Evolutionary conservation across 2,113 vertebrate genomes (phyloP), one percentile per base, ranked within the genome.

Genomic region (Cygnus atratus): DNA sequence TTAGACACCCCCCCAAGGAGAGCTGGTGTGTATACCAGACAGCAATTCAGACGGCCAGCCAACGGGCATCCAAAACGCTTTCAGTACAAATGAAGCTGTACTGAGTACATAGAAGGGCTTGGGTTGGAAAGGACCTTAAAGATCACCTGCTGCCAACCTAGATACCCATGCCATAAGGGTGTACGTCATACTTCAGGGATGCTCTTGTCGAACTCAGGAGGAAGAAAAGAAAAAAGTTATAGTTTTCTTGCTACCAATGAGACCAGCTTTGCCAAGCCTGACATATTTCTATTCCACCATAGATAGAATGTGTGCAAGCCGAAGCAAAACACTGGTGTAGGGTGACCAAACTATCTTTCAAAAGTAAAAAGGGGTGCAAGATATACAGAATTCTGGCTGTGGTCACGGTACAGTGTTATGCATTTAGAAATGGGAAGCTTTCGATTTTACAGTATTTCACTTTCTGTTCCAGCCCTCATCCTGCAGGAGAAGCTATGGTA

Each of bases 401-500:
- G 24, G 41, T 26, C 6, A 1, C 87, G 71, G 24, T 21, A 62
- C 29, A 63, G 29, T 44, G 89, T 63, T 62, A 67, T 2, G 5
- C 24, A 74, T 17, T 41, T 2, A 81, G 37, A 55, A 87, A 91
- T 1, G 5, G 5, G 57, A 80, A 80, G 21, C 16, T 21, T 71
- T 39, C 52, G 13, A 13, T 76, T 80, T 61, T 35, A 74, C 15
- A 67, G 50, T 41, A 62, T 58, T 93, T 63, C 37, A 41, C 18
- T 78, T 67, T 58, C 44, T 59, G 52, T 66, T 90, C 50, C 67
- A 87, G 54, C 21, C 22, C 25, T 74, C 13, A 57, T 39, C 33
- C 44, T 73, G 33, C 59, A 87, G 41, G 50, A 15, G 37, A 96
- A 84, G 88, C 85, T 93, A 74, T 48, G 31, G 74, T 67, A 94